Conservation (phyloP, 2,797 vertebrate genomes). For the Schizothorax lantsangensis region DNA sequence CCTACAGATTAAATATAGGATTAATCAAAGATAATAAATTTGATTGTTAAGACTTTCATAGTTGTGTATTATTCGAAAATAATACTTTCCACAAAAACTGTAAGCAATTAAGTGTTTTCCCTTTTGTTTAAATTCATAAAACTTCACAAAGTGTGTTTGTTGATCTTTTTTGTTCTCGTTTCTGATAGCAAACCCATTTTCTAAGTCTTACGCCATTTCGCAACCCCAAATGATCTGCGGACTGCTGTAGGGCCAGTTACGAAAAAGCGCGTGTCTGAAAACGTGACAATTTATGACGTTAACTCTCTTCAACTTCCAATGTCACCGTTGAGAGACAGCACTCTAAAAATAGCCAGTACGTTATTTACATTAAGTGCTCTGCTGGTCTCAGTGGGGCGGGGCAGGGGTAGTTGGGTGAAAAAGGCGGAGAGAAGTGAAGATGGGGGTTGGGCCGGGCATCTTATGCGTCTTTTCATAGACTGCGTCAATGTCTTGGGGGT, state of each 20-base stretch:
- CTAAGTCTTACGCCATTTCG: background rate
- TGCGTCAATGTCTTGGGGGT: slow-evolving; percentile 59
- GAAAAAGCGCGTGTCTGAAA: slow-evolving; percentile 61
- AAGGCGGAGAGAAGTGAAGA: slow-evolving; percentile 2
- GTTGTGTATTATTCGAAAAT: slow-evolving; percentile 57
- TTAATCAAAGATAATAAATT: slow-evolving; percentile 65
- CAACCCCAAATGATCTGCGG: background rate
- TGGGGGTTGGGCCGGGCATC: slow-evolving; percentile 49
- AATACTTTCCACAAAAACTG: background rate
- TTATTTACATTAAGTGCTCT: slow-evolving; percentile 82
- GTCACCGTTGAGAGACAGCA: slow-evolving; percentile 48
- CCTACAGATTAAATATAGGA: slow-evolving; percentile 63
- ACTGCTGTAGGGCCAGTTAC: background rate
- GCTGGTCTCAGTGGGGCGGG: slow-evolving; percentile 56
- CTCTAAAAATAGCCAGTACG: slow-evolving; percentile 78
- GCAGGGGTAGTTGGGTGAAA: slow-evolving; percentile 52
- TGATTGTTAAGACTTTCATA: slow-evolving; percentile 62
- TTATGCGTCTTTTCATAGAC: slow-evolving; percentile 53
- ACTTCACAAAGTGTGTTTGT: background rate
- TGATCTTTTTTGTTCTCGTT: background rate
- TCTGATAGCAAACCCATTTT: background rate
- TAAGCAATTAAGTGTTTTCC: background rate
- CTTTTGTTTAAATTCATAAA: background rate
- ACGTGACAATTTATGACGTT: slow-evolving; percentile 74
- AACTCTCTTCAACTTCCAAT: slow-evolving; percentile 53